These are phyloP conservation scores for Sterrhoptilus dennistouni DNA, from an alignment of 2,113 vertebrate species.

Conservation along the genomic window DNA sequence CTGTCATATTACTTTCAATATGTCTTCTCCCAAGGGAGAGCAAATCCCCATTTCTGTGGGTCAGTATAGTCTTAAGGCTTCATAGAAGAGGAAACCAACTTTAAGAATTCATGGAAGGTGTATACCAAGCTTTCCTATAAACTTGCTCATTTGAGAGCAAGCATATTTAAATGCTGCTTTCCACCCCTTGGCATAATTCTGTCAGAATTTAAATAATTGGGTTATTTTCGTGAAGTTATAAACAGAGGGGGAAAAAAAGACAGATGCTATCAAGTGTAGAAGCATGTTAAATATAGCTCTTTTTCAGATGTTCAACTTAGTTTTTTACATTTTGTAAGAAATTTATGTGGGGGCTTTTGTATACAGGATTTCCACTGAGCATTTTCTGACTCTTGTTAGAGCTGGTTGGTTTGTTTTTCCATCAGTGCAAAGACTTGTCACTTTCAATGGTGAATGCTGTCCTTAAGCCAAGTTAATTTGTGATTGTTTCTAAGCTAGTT, in stretches of 20 bases:
- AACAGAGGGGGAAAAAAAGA: not conserved
- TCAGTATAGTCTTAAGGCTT: not conserved
- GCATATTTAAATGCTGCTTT: not conserved
- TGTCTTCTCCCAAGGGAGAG: not conserved
- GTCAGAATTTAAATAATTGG: not conserved
- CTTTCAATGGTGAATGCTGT: not conserved
- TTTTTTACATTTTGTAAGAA: not conserved
- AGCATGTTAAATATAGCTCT: not conserved
- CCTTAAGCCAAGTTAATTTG: not conserved
- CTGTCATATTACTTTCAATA: not conserved
- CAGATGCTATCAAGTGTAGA: not conserved
- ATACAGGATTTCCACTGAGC: not conserved
- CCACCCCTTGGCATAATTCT: not conserved
- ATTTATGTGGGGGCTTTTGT: rapidly evolving
- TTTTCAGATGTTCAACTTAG: not conserved
- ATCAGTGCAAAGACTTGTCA: not conserved
- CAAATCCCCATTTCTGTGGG: not conserved
- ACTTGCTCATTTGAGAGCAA: not conserved
- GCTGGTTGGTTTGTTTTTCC: not conserved
- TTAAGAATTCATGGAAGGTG: not conserved
- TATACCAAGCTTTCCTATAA: not conserved
- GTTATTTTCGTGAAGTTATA: not conserved
- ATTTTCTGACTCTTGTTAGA: not conserved
- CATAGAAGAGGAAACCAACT: not conserved
- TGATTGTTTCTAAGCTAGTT: not conserved